These are phyloP conservation scores for Eulacestoma nigropectus DNA, from an alignment of 2,113 vertebrate genomes.

Conservation along the genomic window DNA sequence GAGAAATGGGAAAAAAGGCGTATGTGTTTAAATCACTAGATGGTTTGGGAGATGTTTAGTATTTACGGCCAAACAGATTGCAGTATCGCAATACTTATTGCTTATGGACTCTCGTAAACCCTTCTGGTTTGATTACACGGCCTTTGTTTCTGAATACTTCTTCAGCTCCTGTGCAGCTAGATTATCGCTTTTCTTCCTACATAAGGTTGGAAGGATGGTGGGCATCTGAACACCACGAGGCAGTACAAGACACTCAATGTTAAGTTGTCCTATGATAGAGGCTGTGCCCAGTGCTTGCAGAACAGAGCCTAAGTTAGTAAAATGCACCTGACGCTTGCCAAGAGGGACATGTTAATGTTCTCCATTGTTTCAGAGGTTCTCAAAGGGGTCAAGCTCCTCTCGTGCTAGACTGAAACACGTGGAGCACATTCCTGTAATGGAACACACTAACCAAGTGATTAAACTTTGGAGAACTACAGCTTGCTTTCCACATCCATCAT, in stretches of 20 bases:
- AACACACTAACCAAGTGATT: background rate
- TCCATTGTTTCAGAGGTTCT: background rate
- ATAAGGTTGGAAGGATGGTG: background rate
- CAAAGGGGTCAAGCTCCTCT: background rate
- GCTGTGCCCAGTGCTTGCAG: background rate
- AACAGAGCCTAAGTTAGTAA: background rate
- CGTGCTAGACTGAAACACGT: background rate
- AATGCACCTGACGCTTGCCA: background rate
- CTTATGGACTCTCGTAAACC: background rate
- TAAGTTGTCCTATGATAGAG: background rate
- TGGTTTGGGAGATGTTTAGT: background rate
- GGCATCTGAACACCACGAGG: background rate
- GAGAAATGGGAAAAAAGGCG: background rate
- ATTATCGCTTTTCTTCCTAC: background rate
- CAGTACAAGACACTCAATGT: fast-evolving
- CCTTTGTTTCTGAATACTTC: background rate
- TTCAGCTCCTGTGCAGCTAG: background rate
- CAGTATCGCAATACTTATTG: background rate
- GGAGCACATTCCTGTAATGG: background rate
- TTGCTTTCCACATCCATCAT: background rate
- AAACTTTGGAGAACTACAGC: background rate
- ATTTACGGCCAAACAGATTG: background rate
- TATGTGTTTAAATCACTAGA: background rate
- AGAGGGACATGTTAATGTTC: background rate
- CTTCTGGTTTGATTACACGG: background rate